phyloP scores from a whole-genome alignment of 2,888 invertebrate genomes.

The Lydus trimaculatus region DNA sequence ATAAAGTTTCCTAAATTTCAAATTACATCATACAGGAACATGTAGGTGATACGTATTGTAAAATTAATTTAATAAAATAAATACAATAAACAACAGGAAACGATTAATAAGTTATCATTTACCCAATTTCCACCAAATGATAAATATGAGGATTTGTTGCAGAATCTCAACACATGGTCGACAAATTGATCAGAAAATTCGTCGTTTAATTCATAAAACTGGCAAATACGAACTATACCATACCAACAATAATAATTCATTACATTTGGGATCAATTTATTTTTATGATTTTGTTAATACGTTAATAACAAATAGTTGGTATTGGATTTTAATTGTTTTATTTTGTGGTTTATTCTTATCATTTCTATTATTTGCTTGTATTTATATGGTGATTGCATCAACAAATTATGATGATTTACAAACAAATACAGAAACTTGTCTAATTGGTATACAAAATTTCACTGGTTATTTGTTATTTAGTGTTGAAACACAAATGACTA shows the following conservation, averaged over 20 bases:
- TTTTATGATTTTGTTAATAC: slow-evolving; percentile 67
- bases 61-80: no score
- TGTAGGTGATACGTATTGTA: no score
- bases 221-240: not conserved
- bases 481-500: slow-evolving; percentile 82
- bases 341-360: slow-evolving; percentile 71
- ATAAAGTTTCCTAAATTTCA: no score
- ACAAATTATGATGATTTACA: slow-evolving; percentile 74
- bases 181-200: not conserved
- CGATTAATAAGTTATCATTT: no score
- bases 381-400: slow-evolving; percentile 81
- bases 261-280: slow-evolving; percentile 36
- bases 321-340: slow-evolving; percentile 71
- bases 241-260: not conserved
- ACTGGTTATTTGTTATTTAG: slow-evolving; percentile 80
- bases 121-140: no score
- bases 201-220: not conserved
- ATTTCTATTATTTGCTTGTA: slow-evolving; percentile 80
- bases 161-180: no score
- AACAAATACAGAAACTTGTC: slow-evolving; percentile 58
- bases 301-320: slow-evolving; percentile 77
- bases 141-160: no score
- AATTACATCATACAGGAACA: no score
- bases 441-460: slow-evolving; percentile 68
- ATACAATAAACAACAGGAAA: no score